Percentiles rank a stretch among this genome's conserved stretches.
Evolutionary conservation across 2,113 vertebrate genomes (phyloP).

Genomic region (Leucosticte australis): DNA sequence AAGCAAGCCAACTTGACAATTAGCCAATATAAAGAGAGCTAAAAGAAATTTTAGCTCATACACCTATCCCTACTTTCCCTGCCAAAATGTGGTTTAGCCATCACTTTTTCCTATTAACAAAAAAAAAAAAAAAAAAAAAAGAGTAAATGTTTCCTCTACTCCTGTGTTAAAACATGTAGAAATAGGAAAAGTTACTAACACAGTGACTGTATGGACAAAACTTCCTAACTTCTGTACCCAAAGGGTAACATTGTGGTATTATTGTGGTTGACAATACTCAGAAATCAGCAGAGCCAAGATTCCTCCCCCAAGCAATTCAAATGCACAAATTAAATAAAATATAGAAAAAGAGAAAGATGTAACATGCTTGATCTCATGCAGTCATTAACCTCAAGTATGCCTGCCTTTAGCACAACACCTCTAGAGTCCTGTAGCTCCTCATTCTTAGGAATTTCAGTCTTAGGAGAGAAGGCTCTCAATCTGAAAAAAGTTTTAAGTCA

Average conservation of each 20-base stretch:
- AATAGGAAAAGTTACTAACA: background rate
- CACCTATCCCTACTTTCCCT: background rate
- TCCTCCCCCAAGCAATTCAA: background rate
- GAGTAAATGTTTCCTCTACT: conserved; percentile 36
- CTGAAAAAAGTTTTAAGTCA: background rate
- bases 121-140: background rate
- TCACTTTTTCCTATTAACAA: conserved; percentile 35
- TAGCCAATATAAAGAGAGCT: conserved; percentile 28
- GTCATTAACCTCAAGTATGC: background rate
- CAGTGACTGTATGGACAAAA: background rate
- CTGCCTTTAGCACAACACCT: background rate
- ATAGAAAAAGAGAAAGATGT: background rate
- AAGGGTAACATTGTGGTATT: background rate
- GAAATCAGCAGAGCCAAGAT: background rate
- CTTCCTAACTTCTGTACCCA: background rate
- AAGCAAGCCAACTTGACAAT: conserved; percentile 8
- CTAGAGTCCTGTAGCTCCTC: background rate
- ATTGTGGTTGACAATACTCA: background rate
- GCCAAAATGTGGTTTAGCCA: conserved; percentile 48
- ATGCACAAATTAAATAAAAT: background rate
- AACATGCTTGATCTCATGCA: background rate
- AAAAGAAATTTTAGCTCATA: background rate
- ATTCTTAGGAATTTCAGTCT: background rate
- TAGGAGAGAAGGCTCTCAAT: background rate
- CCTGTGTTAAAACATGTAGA: background rate